A percentile compares a stretch with the other conserved stretches of the same genome.
phyloP scores from a whole-genome alignment of 2,797 vertebrate species.

The Tenualosa thibaudeaui region DNA sequence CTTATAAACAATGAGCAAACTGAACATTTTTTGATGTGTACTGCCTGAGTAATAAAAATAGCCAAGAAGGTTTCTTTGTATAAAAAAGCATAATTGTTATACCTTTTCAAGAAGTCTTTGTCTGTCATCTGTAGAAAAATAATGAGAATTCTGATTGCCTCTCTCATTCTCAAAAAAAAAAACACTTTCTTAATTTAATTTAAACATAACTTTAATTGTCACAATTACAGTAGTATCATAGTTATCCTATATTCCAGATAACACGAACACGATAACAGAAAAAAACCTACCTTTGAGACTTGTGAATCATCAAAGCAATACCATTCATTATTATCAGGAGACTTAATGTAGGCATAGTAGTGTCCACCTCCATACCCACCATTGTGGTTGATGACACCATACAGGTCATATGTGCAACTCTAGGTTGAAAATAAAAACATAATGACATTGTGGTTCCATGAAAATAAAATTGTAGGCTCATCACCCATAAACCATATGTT shows the following conservation, averaged over 20 bases:
- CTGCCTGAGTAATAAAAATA: neutral
- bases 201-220: too few species aligned
- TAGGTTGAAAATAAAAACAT: constrained; percentile 33
- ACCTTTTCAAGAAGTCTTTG: neutral
- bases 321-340: constrained; percentile 54
- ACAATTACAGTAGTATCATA: too few species aligned
- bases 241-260: neutral
- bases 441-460: too few species aligned
- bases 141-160: too few species aligned
- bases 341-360: constrained; percentile 61
- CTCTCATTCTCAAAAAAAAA: too few species aligned
- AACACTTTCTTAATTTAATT: too few species aligned
- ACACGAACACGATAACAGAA: neutral
- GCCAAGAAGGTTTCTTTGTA: neutral
- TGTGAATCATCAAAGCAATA: constrained; percentile 56
- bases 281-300: constrained; percentile 55
- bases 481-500: too few species aligned
- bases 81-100: neutral
- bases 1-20: neutral
- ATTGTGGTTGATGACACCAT: constrained; percentile 64
- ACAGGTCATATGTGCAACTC: constrained; percentile 65
- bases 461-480: too few species aligned
- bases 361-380: constrained; percentile 64
- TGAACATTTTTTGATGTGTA: neutral
- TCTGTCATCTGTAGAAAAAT: neutral